Conservation (phyloP, 2,797 vertebrate species). For the Myotis pilosus region DNA sequence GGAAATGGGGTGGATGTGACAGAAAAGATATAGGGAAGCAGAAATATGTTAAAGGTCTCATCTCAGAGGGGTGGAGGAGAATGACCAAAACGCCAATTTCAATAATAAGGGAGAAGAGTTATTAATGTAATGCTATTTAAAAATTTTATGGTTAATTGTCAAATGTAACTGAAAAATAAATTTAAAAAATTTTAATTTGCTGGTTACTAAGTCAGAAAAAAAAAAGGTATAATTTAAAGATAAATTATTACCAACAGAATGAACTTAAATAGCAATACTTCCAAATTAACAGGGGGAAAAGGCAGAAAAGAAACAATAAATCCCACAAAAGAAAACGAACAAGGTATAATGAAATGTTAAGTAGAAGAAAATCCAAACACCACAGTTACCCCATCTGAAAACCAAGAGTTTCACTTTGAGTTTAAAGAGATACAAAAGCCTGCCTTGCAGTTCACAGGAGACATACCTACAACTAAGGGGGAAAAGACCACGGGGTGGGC, state of each 20-base stretch:
- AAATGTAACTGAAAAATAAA: not conserved
- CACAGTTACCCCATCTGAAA: not conserved
- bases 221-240: not conserved
- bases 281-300: not conserved
- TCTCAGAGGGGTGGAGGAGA: not conserved
- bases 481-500: not conserved
- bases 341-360: not conserved
- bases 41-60: not conserved
- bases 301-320: not conserved
- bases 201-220: not conserved
- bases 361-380: not conserved
- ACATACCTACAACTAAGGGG: not conserved
- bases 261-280: not conserved
- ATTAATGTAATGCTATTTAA: not conserved
- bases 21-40: not conserved
- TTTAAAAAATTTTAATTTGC: not conserved
- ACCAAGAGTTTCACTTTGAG: not conserved
- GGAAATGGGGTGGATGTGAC: not conserved
- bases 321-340: not conserved
- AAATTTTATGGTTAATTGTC: not conserved
- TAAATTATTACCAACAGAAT: constrained; percentile 6
- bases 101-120: not conserved
- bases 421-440: not conserved
- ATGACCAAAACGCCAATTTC: not conserved
- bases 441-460: not conserved